Conservation (phyloP, 2,888 invertebrate species). For the Chesias legatella region DNA sequence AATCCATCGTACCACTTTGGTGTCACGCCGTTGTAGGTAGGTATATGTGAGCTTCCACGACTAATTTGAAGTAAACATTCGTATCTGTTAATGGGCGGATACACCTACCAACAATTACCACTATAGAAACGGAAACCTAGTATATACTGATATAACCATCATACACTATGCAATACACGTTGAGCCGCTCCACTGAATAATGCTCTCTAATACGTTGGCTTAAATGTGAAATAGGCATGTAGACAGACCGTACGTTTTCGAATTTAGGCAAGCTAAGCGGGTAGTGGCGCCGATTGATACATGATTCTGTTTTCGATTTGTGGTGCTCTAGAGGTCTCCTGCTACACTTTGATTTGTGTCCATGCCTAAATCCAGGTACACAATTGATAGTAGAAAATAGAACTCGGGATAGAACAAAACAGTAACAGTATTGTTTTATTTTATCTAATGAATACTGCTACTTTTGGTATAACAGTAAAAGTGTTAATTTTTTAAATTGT, state of each 20-base stretch:
- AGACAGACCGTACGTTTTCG: constrained; percentile 24
- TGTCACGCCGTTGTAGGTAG: too few relatives aligned
- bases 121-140: constrained; percentile 23
- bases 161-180: constrained; percentile 1
- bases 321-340: constrained; percentile 21
- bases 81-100: too few relatives aligned
- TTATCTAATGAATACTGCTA: too few relatives aligned
- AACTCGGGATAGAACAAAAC: too few relatives aligned
- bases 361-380: constrained; percentile 16
- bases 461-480: too few relatives aligned
- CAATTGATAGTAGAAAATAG: constrained; percentile 5
- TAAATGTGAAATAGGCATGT: constrained; percentile 3
- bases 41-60: too few relatives aligned
- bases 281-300: constrained; percentile 40
- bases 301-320: constrained; percentile 42
- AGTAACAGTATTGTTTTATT: too few relatives aligned
- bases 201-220: constrained; percentile 1
- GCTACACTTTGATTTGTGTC: constrained; percentile 26
- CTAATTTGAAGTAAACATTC: too few relatives aligned
- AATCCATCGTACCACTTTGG: too few relatives aligned
- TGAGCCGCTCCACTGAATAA: not conserved
- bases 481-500: too few relatives aligned
- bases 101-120: constrained; percentile 18
- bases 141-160: constrained; percentile 15
- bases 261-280: constrained; percentile 26